Evolutionary conservation across 2,888 invertebrate species (phyloP).

Genomic region (Tanypteryx hageni): DNA sequence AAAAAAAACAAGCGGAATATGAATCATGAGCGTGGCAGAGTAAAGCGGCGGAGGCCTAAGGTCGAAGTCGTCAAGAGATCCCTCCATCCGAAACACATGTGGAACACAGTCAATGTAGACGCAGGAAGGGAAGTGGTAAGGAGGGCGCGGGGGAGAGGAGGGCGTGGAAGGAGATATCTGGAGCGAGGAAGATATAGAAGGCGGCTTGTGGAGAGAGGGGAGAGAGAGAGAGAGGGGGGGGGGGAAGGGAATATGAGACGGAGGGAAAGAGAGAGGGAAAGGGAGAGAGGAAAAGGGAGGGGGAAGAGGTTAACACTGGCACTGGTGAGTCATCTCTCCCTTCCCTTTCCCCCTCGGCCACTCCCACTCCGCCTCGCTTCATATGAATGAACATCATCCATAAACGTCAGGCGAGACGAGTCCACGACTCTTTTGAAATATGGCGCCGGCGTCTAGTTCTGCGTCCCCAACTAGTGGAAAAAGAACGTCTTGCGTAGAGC

Average conservation of each 20-base stretch:
- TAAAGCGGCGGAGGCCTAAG: constrained; percentile 8
- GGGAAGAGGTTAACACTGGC: neutral
- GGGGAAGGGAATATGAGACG: no score
- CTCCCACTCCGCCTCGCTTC: constrained; percentile 4
- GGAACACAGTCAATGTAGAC: constrained; percentile 8
- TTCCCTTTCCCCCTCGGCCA: constrained; percentile 1
- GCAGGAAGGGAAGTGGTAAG: neutral
- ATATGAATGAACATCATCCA: constrained; percentile 35
- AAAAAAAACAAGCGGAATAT: neutral
- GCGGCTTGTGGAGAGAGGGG: neutral
- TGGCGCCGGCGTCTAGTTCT: neutral
- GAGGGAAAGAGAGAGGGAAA: no score
- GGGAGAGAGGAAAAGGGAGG: neutral
- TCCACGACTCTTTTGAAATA: constrained; percentile 8
- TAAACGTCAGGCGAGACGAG: constrained; percentile 10
- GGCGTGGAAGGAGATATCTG: constrained; percentile 19
- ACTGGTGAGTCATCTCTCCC: constrained; percentile 12
- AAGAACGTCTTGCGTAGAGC: neutral
- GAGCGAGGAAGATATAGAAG: constrained; percentile 25
- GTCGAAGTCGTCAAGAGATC: constrained; percentile 19
- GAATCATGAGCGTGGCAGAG: neutral
- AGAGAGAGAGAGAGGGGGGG: neutral
- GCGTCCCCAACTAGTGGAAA: neutral
- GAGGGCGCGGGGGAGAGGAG: no score
- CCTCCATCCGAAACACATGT: neutral